phyloP scores from a whole-genome alignment of 1,140 invertebrate genomes.

The Aphelinus certus region DNA sequence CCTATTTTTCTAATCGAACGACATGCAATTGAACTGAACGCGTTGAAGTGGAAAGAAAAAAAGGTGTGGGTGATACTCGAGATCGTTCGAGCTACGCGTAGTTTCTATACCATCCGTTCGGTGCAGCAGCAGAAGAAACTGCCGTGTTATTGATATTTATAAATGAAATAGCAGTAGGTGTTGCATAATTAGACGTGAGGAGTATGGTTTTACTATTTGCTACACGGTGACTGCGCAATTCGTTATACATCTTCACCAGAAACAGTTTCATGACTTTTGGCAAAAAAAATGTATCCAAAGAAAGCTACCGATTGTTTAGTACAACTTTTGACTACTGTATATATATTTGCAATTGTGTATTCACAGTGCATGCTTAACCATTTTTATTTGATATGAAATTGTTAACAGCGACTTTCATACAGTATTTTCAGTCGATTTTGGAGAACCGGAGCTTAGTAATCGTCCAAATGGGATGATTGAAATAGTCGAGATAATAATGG shows the following conservation, averaged over 20 bases:
- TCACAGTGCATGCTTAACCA: too few species aligned
- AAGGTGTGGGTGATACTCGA: background rate
- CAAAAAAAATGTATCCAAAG: too few species aligned
- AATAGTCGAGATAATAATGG: too few species aligned
- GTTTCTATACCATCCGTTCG: background rate
- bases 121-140: too few species aligned
- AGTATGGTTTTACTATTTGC: constrained; percentile 18
- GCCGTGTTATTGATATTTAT: constrained; percentile 31
- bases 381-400: too few species aligned
- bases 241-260: constrained; percentile 5
- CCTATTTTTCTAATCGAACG: constrained; percentile 39
- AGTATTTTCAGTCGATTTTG: too few species aligned
- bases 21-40: constrained; percentile 1
- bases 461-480: too few species aligned
- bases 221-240: constrained; percentile 5
- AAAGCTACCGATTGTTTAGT: too few species aligned
- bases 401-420: too few species aligned
- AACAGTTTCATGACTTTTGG: background rate
- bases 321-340: too few species aligned
- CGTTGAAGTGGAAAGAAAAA: background rate
- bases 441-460: too few species aligned
- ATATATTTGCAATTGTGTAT: too few species aligned
- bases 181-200: constrained; percentile 23
- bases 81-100: background rate
- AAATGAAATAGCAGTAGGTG: constrained; percentile 16